Conservation (phyloP, 2,888 invertebrate genomes). For the Caenorhabditis becei region DNA sequence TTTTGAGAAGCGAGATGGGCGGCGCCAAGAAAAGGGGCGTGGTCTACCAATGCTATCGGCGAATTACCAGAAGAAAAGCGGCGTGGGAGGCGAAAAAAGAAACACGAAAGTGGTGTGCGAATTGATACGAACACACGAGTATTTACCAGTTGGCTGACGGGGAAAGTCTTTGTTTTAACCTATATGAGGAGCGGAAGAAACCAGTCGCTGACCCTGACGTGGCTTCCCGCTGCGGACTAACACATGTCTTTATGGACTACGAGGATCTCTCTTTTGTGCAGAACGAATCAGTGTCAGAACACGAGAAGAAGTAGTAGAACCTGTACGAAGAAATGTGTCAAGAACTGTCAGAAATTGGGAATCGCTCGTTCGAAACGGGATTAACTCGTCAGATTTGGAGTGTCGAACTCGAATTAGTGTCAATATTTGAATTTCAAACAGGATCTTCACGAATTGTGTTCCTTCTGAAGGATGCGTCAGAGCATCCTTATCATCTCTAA, state of each 20-base stretch:
- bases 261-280: constrained; percentile 5
- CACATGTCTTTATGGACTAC: constrained; percentile 20
- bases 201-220: constrained; percentile 22
- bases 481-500: too few species aligned
- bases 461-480: background rate
- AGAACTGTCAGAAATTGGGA: constrained; percentile 10
- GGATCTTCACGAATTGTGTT: too few species aligned
- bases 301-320: constrained; percentile 10
- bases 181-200: background rate
- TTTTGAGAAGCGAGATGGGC: constrained; percentile 38
- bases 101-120: constrained; percentile 4
- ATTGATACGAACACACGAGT: background rate
- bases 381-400: background rate
- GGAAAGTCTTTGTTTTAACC: constrained; percentile 13
- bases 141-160: constrained; percentile 4
- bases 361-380: constrained; percentile 1
- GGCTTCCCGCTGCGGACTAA: constrained; percentile 20
- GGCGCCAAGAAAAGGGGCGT: constrained; percentile 11
- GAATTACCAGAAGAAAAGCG: constrained; percentile 25
- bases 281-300: constrained; percentile 6
- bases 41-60: constrained; percentile 17
- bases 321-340: constrained; percentile 9
- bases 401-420: constrained; percentile 12
- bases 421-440: constrained; percentile 30
- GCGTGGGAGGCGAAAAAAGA: background rate